Evolutionary conservation across 2,888 invertebrate species (phyloP).

Genomic region (Melanophora roralis): DNA sequence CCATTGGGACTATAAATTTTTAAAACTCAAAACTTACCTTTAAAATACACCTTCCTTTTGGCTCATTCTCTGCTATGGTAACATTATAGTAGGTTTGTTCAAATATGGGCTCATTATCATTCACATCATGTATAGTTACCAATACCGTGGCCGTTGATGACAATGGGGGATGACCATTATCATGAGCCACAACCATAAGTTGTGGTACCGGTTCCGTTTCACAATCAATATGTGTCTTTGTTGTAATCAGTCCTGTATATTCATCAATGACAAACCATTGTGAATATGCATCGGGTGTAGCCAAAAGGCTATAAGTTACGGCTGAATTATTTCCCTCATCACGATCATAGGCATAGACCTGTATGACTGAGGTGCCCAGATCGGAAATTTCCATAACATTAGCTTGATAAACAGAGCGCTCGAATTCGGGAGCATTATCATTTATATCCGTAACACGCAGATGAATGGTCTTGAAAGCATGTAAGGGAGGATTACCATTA

Average conservation of each 20-base stretch:
- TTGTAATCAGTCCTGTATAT: conserved; percentile 92
- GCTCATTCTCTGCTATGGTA: conserved; percentile 91
- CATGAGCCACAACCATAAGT: conserved; percentile 90
- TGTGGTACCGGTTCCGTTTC: conserved; percentile 94
- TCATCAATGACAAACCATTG: conserved; percentile 95
- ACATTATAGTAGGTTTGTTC: conserved; percentile 97
- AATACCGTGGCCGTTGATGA: conserved; percentile 90
- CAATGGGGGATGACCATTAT: conserved; percentile 90
- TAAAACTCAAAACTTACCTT: conserved; percentile 84
- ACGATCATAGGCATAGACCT: conserved; percentile 88
- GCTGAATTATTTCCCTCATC: conserved; percentile 94
- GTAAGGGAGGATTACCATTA: conserved; percentile 91
- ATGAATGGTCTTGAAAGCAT: conserved; percentile 90
- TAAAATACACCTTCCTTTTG: conserved; percentile 93
- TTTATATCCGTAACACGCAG: conserved; percentile 93
- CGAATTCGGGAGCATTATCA: conserved; percentile 94
- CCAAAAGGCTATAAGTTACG: conserved; percentile 87
- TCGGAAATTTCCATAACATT: conserved; percentile 95
- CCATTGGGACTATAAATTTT: too few species aligned
- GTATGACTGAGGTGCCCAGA: conserved; percentile 92
- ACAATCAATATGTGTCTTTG: conserved; percentile 92
- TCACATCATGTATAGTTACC: conserved; percentile 94
- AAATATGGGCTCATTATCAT: conserved; percentile 98
- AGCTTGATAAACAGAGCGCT: conserved; percentile 87
- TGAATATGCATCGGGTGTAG: conserved; percentile 84